These are phyloP conservation scores for Catalaphyllia jardinei DNA, from an alignment of 64 coral and sea anemone genomes.

Conservation along the genomic window DNA sequence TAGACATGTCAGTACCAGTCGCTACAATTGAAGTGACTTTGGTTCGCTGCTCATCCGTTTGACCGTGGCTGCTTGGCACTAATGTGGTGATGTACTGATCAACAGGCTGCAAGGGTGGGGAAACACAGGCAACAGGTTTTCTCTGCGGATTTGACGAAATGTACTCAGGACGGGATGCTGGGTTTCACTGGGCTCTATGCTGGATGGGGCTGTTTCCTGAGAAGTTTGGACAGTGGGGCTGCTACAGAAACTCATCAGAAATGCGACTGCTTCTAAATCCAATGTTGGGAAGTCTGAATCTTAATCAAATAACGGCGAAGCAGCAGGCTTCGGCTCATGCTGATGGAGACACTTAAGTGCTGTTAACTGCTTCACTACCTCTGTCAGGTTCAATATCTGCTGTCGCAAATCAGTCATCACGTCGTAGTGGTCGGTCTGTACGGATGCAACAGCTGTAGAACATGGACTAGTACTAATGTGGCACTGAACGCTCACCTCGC, in stretches of 20 bases:
- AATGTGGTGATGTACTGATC: neutral
- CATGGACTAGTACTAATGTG: neutral
- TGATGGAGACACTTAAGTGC: conserved; percentile 7
- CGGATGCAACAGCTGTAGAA: neutral
- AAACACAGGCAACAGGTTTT: neutral
- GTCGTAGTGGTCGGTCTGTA: neutral
- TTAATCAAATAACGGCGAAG: neutral
- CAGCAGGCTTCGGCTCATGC: neutral
- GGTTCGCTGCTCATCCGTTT: conserved; percentile 5
- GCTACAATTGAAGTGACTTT: conserved; percentile 6
- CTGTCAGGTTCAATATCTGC: conserved; percentile 3
- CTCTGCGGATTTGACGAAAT: neutral
- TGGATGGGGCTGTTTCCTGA: neutral
- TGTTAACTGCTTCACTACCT: conserved; percentile 19
- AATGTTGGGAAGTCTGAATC: neutral
- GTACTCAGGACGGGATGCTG: neutral
- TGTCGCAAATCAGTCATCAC: neutral
- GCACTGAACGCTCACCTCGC: neutral
- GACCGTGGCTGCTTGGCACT: neutral
- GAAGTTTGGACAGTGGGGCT: neutral
- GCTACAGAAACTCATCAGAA: neutral
- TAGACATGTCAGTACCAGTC: neutral
- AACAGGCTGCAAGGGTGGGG: neutral
- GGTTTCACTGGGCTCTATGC: neutral
- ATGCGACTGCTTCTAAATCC: neutral